Base-by-base conservation (phyloP, 53 echinoderm and acorn worm species). In the Temnopleurus reevesii region DNA sequence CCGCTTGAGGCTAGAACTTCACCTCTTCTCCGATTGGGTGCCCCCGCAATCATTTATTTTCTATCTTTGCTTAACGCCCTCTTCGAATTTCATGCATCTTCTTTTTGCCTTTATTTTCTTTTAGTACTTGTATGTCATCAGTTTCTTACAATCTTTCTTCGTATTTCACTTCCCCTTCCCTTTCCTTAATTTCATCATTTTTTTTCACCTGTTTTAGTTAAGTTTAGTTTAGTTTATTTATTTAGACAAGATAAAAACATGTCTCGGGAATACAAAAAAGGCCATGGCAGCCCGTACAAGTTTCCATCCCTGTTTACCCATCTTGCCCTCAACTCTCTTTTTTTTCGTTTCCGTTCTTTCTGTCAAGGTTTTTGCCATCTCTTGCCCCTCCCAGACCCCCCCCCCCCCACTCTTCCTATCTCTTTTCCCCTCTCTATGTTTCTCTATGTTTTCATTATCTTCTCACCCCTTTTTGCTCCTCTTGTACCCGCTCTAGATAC, bases 1-100 rank as follows among this genome's bases (percentile, higher is more conserved):
- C 64, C 86, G 64, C 86, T 63, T 27, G 63, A 86, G 86, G 86
- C 86, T 86, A 86, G 46, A 8, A 31, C 86, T 84, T 84, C 81
- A 81, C 81, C 81, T 27, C 81, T 31, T 57, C 6, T 83, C 57
- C 58, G 57, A 56, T 83, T 83, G 55, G 8, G 19, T 51, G 25
- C 43, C 83, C 35, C 18, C n/a, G 83, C 21, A 81, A 81, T 15
- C 35, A n/a, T 83, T 15, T 36, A n/a, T 83, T 25, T 83, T 56
- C 83, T 55, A 17, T 77, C 46, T 7, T 13, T 58, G 34, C 19
- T 10, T 57, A 38, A 21, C 41, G 35, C 34, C 58, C 45, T 35
- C 43, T 58, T 38, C 41, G n/a, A 0, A 5, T 58, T 25, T 83
- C 33, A 6, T 6, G 9, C 23, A 17, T 23, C 8, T 33, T 63